Evolutionary conservation across 30 jellyfish, hydroid and myxozoan genomes (phyloP), one percentile per base, ranked within the genome.

Genomic region (Morbakka virulenta): DNA sequence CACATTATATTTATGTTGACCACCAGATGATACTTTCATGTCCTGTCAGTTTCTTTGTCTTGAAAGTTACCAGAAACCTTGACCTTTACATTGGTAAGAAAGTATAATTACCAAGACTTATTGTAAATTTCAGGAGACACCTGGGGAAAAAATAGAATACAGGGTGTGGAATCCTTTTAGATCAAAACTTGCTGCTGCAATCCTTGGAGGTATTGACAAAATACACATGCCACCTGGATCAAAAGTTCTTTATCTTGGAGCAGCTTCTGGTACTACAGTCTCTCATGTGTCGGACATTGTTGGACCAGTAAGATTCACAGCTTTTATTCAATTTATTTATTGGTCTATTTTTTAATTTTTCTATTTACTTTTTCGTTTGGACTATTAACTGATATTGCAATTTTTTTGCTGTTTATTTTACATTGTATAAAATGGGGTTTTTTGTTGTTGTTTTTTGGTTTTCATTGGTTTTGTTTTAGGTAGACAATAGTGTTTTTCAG

Each of bases 121-220:
- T n/a, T n/a, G n/a, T n/a, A n/a, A n/a, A n/a, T n/a, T n/a, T n/a
- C 52, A 50, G 29, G 93, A 50, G 25, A 85, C 72, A 29, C 72
- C 65, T 0, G 99, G 95, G 36, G 94, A 88, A 23, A 94, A 94
- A 84, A 74, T 78, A 51, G 99, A 94, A 66, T 94, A 94, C 95
- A 78, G 99, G 84, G 97, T 94, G 27, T 94, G 99, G 99, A 94
- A 94, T 87, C 99, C 99, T 14, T 94, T 94, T 74, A 35, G 99
- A 30, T 94, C 99, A 25, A 94, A 94, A 69, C 65, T 94, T 35
- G 99, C 99, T 14, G 99, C 99, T 49, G 99, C 97, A 0, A 94
- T 94, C 24, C 64, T 94, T 28, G 99, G 99, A 35, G 99, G 99
- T 47, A 79, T 94, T 48, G 99, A 94, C 34, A 70, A 94, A 53